phyloP scores from a whole-genome alignment of 1,140 invertebrate species.

The Zaprionus taronus region DNA sequence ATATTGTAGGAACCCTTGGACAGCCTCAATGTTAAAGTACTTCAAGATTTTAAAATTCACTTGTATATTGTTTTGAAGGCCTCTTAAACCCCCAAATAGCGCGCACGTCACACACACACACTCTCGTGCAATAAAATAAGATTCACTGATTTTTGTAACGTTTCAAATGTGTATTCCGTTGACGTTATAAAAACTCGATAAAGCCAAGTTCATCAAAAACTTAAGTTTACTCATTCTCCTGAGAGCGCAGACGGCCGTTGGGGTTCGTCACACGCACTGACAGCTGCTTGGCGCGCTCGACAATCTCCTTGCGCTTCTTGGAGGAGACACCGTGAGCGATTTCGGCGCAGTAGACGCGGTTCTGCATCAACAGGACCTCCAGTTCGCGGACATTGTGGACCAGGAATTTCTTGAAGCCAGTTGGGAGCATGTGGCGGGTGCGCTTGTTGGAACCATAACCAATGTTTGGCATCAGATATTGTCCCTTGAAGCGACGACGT shows the following conservation, averaged over 20 bases:
- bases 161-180: conserved; percentile 70
- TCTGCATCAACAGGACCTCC: conserved; percentile 99
- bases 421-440: conserved; percentile 98
- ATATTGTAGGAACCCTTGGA: not conserved
- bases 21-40: not conserved
- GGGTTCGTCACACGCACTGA: conserved; percentile 98
- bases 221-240: conserved; percentile 97
- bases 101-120: not conserved
- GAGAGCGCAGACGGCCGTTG: conserved; percentile 96
- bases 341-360: conserved; percentile 98
- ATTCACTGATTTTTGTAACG: conserved; percentile 45
- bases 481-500: conserved; percentile 98
- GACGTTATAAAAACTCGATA: conserved; percentile 65
- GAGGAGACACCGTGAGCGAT: conserved; percentile 98
- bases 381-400: conserved; percentile 91
- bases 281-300: conserved; percentile 98
- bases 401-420: conserved; percentile 96
- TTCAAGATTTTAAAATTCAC: not conserved
- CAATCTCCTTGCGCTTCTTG: conserved; percentile 97
- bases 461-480: conserved; percentile 99
- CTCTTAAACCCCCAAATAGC: too few species aligned
- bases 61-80: not conserved
- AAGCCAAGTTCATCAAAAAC: conserved; percentile 60
- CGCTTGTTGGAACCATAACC: conserved; percentile 98
- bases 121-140: conserved; percentile 9